Evolutionary conservation across 2,113 vertebrate species (phyloP), one percentile per base, ranked within the genome.

Genomic region (Poeciliopsis turrubarensis): DNA sequence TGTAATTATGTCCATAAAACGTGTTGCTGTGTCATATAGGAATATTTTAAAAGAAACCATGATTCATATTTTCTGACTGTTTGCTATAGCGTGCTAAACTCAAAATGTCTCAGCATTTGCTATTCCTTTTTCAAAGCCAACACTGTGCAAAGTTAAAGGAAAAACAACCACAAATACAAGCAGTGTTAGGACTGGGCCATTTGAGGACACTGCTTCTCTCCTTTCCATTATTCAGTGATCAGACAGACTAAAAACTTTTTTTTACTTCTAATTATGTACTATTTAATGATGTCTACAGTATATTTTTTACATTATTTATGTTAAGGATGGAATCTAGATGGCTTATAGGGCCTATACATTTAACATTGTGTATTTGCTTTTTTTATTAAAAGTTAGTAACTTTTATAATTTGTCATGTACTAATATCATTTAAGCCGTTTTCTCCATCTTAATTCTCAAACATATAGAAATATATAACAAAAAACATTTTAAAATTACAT

Each of bases 1-100:
- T 29, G 26, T 76, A 60, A 15, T 15, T 14, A 22, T 75, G 70
- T 60, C 60, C 15, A 30, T 61, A n/a, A 77, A 8, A 73, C 65
- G 76, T 30, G 44, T 25, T 27, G 34, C 64, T 64, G 44, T 19
- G 25, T 74, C 17, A 73, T 44, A 63, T 37, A 66, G 25, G 34
- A 61, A 27, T 68, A 39, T 17, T 64, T 68, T 69, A 12, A 47
- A 60, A 44, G 64, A 77, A 57, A 60, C 22, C 27, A 11, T 12
- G 22, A 27, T 80, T 72, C 31, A 79, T 75, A 70, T 75, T 83
- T 85, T 27, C 83, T 83, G 22, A 63, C 12, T 32, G 73, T 60
- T 77, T 69, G 5, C 10, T 19, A 47, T 22, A 25, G 25, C 31
- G 60, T 29, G 11, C 39, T 65, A 68, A 66, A 77, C 34, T 72